Evolutionary conservation across 1,140 invertebrate genomes (phyloP), one percentile per base, ranked within the genome.

Genomic region (Brachionus paranguensis): DNA sequence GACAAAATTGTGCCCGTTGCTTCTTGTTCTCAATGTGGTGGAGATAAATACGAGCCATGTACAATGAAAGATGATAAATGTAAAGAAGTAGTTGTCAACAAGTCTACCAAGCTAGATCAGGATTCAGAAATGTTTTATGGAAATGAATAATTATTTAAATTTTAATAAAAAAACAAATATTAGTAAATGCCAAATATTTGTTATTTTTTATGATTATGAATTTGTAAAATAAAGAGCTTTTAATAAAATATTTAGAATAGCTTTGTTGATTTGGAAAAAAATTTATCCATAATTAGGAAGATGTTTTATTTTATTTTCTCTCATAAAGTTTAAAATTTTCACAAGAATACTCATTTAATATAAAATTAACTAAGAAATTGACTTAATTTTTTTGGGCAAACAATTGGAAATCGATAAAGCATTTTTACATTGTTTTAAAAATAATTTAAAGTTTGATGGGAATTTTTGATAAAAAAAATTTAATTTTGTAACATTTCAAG

Each of bases 11-110:
- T 60, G 8, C 78, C 78, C 2, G 64, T 68, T 45, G 17, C 53
- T 27, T 45, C 78, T 8, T 81, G 78, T 64, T 76, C 41, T 4
- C 78, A 81, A 12, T 81, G 78, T 47, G 78, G 78, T 45, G 33
- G 43, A 55, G 50, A 81, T 24, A 81, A 81, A 33, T 81, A 64
- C 14, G 78, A 60, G 29, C 78, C 78, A 20, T 81, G 78, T 45
- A 68, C 78, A 0, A 81, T 81, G 78, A 81, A 81, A 81, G 78
- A 81, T 2, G 53, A 81, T 43, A 68, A 64, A 29, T 76, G 43
- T 29, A 50, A 76, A 50, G 72, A 76, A 27, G 17, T 76, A 27
- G 29, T 76, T 50, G 12, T 76, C 3, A n/a, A 76, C 33, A 76
- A 76, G 27, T 50, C 27, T 24, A 37, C 6, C n/a, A 76, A 76